Evolutionary conservation across 2,113 vertebrate species (phyloP), one percentile per base, ranked within the genome.

Genomic region (Eclectus roratus): DNA sequence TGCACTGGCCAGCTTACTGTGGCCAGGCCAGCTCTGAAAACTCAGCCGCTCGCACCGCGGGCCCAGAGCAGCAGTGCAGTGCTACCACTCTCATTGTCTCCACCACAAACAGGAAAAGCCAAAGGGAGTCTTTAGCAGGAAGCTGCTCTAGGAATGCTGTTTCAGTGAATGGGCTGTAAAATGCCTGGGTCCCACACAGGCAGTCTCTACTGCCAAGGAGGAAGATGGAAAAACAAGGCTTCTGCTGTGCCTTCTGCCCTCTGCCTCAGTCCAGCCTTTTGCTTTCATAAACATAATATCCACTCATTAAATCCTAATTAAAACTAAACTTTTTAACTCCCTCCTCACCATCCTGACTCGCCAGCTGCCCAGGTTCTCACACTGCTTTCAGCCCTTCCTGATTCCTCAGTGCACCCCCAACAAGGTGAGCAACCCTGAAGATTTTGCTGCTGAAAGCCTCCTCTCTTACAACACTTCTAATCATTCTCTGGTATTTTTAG

Each of bases 401-500:
- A 28, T 88, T 69, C 63, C 55, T 43, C 61, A 39, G 17, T 68
- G 25, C 11, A 63, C 50, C 35, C 19, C 23, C 24, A 80, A 7
- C 10, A 69, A 84, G 14, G 25, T 84, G 55, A 88, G 72, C 91
- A 68, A 79, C 41, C n/a, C 29, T 83, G 33, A 92, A 70, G 80
- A 31, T 50, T 97, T 96, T 46, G 43, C 46, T 71, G 10, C 17
- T 7, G 5, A 27, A n/a, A 93, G 60, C 66, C 68, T 55, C 89
- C 72, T 95, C 63, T 95, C 77, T 96, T 64, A 88, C 68, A 97
- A 89, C 25, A 76, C 33, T 80, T 92, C 44, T 85, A 88, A 78
- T 84, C 93, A 91, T 96, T 97, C 95, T 95, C 78, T 68, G 44
- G 10, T 97, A 96, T 96, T 97, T 98, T 97, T 94, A 96, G 86